Evolutionary conservation across 2,113 vertebrate species (phyloP), one percentile per base, ranked within the genome.

Genomic region (Chloropsis hardwickii): DNA sequence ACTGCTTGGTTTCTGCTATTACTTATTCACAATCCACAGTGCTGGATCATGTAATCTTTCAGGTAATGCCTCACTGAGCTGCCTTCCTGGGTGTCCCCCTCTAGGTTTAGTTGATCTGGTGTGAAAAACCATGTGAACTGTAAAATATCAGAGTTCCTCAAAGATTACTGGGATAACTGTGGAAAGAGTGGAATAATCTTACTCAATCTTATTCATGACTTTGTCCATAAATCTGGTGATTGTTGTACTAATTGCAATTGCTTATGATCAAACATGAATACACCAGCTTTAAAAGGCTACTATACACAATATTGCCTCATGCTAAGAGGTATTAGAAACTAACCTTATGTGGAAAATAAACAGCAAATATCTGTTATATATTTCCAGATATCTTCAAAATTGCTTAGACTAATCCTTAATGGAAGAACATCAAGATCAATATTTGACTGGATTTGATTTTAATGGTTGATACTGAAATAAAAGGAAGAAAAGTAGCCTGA

Each of bases 91-190:
- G 17, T 51, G 24, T 73, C 6, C 15, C 6, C 8, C n/a, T 23
- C 7, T 5, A 16, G 7, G 5, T 72, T 57, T 73, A 18, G 27
- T 7, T 74, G 69, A 60, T 50, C 0, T 0, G 11, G 7, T 18
- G 14, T 45, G 65, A 74, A 89, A 76, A 94, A 56, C 11, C 9
- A 18, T 2, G 5, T 0, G 0, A 56, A 42, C 7, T 1, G 3
- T 86, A 42, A 69, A 86, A 42, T 64, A 28, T 4, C 25, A 0
- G 1, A 35, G 14, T 74, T 67, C 50, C 57, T 62, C 31, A 27
- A 53, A 66, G 56, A 44, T 70, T 62, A 33, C 11, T 24, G 29
- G 14, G 12, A 13, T 86, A 50, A 66, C 33, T 44, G 33, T 39
- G 25, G 13, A 54, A 93, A 56, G 28, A 71, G 6, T 31, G 23